Conservation (phyloP, 2,888 invertebrate genomes). For the Cryptocephalus moraei region DNA sequence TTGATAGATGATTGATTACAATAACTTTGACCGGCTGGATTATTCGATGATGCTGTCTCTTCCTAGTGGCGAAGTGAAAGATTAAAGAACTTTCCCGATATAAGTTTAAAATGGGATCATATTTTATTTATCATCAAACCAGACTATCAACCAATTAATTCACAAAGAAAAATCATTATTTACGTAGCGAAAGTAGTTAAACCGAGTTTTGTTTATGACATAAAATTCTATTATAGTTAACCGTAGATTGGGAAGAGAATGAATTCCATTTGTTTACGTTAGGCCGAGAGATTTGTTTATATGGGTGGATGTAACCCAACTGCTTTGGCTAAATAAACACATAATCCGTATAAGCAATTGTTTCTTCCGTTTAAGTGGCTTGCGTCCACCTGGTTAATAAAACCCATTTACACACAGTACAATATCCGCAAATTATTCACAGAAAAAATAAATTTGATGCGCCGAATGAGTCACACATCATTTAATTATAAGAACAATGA, state of each 20-base stretch:
- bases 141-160: too few relatives aligned
- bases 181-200: too few relatives aligned
- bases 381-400: slow-evolving; percentile 32
- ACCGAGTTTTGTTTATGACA: neutral
- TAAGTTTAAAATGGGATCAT: too few relatives aligned
- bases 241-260: neutral
- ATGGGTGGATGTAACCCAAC: slow-evolving; percentile 31
- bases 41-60: too few relatives aligned
- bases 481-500: too few relatives aligned
- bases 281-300: slow-evolving; percentile 26
- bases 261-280: slow-evolving; percentile 23
- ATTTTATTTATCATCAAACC: too few relatives aligned
- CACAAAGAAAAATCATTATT: too few relatives aligned
- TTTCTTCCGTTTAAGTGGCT: slow-evolving; percentile 32
- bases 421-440: slow-evolving; percentile 15
- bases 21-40: too few relatives aligned
- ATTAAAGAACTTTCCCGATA: too few relatives aligned
- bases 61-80: too few relatives aligned
- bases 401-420: slow-evolving; percentile 17
- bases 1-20: too few relatives aligned
- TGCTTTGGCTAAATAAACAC: slow-evolving; percentile 35
- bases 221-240: neutral
- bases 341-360: slow-evolving; percentile 31
- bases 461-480: neutral
- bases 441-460: slow-evolving; percentile 9